Evolutionary conservation across 1,140 invertebrate genomes (phyloP).

Genomic region (Coenobita brevimanus): DNA sequence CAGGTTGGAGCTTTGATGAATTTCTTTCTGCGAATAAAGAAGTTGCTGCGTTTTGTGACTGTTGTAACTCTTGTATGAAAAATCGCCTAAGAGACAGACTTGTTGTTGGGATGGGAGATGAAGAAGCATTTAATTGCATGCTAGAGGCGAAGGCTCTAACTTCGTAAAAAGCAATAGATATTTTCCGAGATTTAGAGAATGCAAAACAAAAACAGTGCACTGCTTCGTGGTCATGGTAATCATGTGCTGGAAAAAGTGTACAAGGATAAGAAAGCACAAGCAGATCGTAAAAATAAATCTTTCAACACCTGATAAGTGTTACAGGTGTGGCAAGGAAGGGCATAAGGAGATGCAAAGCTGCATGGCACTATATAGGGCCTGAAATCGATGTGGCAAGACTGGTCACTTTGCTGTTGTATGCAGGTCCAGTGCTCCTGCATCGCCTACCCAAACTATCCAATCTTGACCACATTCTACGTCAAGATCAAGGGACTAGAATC

Average conservation of each 20-base stretch:
- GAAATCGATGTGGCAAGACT: neutral
- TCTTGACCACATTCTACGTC: neutral
- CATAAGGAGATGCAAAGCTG: too few relatives aligned
- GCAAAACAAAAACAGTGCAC: conserved; percentile 9
- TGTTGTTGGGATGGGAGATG: neutral
- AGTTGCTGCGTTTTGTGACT: conserved; percentile 21
- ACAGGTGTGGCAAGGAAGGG: neutral
- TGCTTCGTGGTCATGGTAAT: too few relatives aligned
- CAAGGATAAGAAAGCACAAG: too few relatives aligned
- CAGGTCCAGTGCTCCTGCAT: neutral
- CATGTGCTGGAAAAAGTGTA: too few relatives aligned
- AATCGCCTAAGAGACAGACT: neutral
- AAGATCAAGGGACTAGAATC: neutral
- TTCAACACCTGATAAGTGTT: too few relatives aligned
- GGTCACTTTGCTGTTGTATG: too few relatives aligned
- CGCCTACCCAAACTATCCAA: neutral
- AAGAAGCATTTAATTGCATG: conserved; percentile 42
- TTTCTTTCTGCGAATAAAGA: neutral
- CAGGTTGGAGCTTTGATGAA: neutral
- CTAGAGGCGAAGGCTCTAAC: conserved; percentile 18
- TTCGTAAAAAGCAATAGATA: too few relatives aligned
- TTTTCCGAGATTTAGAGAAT: conserved; percentile 18
- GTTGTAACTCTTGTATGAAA: too few relatives aligned
- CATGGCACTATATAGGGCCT: neutral
- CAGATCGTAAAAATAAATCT: too few relatives aligned